These are phyloP conservation scores for Arge pagana DNA, from an alignment of 2,888 invertebrate genomes.

Conservation along the genomic window DNA sequence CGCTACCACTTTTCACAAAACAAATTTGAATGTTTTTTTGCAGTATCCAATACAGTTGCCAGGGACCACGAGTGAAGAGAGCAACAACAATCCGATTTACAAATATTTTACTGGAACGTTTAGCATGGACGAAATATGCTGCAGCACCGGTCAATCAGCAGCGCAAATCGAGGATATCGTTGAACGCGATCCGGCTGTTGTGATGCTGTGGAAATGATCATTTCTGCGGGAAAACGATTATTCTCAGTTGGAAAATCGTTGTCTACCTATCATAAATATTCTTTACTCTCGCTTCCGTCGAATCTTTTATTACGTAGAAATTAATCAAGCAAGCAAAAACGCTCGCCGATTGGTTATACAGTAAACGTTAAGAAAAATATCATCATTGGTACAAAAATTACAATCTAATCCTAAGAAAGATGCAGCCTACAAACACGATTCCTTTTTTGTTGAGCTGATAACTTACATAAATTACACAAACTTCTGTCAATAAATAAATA, in stretches of 20 bases:
- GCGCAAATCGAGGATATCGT: slow-evolving; percentile 80
- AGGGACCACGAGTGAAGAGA: slow-evolving; percentile 41
- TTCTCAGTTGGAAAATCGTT: background rate
- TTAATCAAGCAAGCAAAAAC: background rate
- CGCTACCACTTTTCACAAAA: background rate
- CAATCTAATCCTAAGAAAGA: too few relatives aligned
- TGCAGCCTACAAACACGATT: too few relatives aligned
- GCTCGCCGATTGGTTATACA: too few relatives aligned
- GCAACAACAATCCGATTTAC: slow-evolving; percentile 57
- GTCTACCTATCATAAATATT: background rate
- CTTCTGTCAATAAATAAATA: too few relatives aligned
- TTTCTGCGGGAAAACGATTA: background rate
- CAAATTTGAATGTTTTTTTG: slow-evolving; percentile 24
- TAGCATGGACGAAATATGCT: slow-evolving; percentile 90
- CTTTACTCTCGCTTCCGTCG: background rate
- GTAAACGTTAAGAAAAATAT: too few relatives aligned
- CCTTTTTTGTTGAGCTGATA: too few relatives aligned
- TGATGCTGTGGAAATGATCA: slow-evolving; percentile 77
- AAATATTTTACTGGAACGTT: slow-evolving; percentile 78
- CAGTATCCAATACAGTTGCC: slow-evolving; percentile 55
- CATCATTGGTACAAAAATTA: too few relatives aligned
- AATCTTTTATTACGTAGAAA: background rate
- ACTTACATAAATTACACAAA: too few relatives aligned
- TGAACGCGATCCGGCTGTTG: slow-evolving; percentile 81
- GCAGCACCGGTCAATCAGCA: slow-evolving; percentile 75